phyloP scores from a whole-genome alignment of 2,113 vertebrate species.

The Excalfactoria chinensis region DNA sequence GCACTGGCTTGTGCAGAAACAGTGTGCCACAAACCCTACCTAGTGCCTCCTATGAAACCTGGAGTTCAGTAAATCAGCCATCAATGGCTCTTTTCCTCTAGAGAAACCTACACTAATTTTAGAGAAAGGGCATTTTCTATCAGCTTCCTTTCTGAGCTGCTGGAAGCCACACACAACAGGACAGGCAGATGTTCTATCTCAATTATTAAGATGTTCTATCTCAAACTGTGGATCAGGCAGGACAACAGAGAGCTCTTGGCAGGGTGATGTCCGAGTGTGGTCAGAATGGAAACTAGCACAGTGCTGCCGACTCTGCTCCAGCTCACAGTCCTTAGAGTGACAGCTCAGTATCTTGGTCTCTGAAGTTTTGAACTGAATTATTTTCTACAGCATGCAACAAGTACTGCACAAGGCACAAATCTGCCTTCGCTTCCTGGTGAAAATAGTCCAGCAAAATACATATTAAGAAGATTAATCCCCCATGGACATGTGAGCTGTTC shows the following conservation, averaged over 20 bases:
- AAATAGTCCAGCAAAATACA: not conserved
- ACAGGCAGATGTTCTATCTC: not conserved
- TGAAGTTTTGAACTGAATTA: not conserved
- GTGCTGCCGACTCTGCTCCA: accelerated
- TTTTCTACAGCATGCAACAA: not conserved
- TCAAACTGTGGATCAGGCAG: not conserved
- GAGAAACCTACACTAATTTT: not conserved
- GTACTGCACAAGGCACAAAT: not conserved
- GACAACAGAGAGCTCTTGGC: not conserved
- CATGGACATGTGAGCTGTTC: no score
- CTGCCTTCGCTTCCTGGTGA: not conserved
- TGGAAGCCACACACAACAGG: not conserved
- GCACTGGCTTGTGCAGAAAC: not conserved
- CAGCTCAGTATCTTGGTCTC: not conserved
- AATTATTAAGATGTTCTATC: not conserved
- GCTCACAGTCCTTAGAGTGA: not conserved
- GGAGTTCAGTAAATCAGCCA: not conserved
- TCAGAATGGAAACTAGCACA: not conserved
- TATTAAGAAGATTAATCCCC: not conserved
- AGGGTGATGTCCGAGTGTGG: not conserved
- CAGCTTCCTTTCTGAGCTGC: not conserved
- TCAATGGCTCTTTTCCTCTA: not conserved
- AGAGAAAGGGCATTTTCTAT: not conserved
- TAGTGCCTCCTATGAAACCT: not conserved
- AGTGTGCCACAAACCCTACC: not conserved